Evolutionary conservation across 2,113 vertebrate genomes (phyloP).

Genomic region (Ahaetulla prasina): DNA sequence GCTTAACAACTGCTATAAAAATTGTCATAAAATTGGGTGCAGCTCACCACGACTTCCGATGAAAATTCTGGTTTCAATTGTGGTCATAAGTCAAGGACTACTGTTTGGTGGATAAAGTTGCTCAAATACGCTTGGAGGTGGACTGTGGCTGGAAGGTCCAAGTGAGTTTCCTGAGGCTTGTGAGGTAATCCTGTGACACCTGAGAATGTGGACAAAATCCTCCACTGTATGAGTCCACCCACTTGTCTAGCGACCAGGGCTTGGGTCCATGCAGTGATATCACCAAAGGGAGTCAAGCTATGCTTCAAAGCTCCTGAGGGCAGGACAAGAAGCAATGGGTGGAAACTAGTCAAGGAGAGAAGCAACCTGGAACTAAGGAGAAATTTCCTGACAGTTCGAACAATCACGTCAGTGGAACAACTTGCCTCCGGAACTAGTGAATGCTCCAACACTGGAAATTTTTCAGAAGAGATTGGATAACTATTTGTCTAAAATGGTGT

Average conservation of each 20-base stretch:
- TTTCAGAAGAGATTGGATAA: too few relatives aligned
- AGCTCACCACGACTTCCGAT: neutral
- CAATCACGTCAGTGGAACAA: too few relatives aligned
- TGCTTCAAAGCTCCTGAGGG: too few relatives aligned
- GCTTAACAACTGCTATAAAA: neutral
- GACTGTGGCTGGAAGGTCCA: neutral
- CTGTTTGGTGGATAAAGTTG: neutral
- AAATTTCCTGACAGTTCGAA: too few relatives aligned
- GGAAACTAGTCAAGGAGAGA: too few relatives aligned
- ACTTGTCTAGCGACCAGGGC: neutral
- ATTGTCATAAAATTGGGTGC: neutral
- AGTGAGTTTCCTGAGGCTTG: neutral
- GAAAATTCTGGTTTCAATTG: neutral
- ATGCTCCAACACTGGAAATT: too few relatives aligned
- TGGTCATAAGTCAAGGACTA: neutral
- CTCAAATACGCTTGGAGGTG: neutral
- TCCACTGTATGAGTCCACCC: neutral
- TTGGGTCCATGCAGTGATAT: neutral
- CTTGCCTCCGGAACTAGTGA: too few relatives aligned
- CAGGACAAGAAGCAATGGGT: too few relatives aligned
- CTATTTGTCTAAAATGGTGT: too few relatives aligned
- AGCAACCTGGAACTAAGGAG: too few relatives aligned
- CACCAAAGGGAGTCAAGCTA: neutral
- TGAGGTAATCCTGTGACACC: neutral
- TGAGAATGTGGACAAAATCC: neutral